These are phyloP conservation scores for Chromoteleia sp. DNA, from an alignment of 2,888 invertebrate species.

Conservation along the genomic window DNA sequence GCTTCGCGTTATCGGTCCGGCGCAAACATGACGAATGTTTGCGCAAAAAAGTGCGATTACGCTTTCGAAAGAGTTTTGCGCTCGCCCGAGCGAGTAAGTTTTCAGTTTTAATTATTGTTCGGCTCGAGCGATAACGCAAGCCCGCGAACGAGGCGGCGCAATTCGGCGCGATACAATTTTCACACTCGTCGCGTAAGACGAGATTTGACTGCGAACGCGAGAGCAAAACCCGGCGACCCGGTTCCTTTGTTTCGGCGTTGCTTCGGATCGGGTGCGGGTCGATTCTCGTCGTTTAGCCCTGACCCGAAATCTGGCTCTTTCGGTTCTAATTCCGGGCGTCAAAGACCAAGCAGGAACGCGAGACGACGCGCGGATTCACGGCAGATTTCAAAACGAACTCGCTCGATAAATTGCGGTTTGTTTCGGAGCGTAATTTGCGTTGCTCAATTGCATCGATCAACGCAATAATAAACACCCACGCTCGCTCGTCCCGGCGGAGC, in stretches of 20 bases:
- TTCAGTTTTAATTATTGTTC: conserved; percentile 35
- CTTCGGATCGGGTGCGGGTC: conserved; percentile 20
- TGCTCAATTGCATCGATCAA: conserved; percentile 5
- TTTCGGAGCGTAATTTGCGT: neutral
- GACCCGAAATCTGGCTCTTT: conserved; percentile 26
- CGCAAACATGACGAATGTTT: conserved; percentile 39
- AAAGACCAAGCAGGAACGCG: too few relatives aligned
- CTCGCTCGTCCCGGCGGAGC: neutral
- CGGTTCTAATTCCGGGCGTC: conserved; percentile 3
- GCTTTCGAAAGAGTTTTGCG: conserved; percentile 27
- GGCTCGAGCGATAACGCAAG: conserved; percentile 4
- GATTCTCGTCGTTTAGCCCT: conserved; percentile 11
- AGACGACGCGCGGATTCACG: neutral
- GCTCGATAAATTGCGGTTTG: too few relatives aligned
- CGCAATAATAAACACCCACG: conserved; percentile 22
- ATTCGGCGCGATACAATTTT: conserved; percentile 7
- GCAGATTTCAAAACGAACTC: too few relatives aligned
- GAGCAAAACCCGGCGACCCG: conserved; percentile 17
- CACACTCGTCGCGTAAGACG: conserved; percentile 15
- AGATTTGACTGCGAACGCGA: conserved; percentile 16
- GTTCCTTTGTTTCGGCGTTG: conserved; percentile 4
- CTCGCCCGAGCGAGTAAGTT: conserved; percentile 35
- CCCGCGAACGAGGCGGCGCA: neutral
- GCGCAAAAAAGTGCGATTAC: conserved; percentile 29
- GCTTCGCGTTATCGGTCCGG: conserved; percentile 25